A percentile compares a stretch with the other conserved stretches of the same genome.
These are phyloP conservation scores for Gobiocypris rarus DNA, from an alignment of 2,113 vertebrate genomes.

Conservation along the genomic window DNA sequence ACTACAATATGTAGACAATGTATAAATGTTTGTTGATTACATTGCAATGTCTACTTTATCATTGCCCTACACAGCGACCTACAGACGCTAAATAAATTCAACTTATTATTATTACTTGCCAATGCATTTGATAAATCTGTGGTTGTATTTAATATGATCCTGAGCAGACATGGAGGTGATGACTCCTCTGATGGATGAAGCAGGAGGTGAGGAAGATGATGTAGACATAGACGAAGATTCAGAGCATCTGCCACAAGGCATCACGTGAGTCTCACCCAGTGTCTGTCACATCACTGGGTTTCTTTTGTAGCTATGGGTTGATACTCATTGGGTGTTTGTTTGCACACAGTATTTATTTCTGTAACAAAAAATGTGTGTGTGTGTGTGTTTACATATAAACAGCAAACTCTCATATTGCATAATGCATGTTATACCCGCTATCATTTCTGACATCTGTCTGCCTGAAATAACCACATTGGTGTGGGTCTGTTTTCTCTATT, in stretches of 20 bases:
- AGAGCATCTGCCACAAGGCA: slow-evolving; percentile 53
- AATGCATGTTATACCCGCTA: too few relatives aligned
- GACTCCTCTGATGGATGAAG: slow-evolving; percentile 64
- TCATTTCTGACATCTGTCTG: not conserved
- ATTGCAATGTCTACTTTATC: too few relatives aligned
- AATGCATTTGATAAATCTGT: not conserved
- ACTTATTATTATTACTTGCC: too few relatives aligned
- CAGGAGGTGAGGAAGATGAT: slow-evolving; percentile 57
- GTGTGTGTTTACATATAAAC: not conserved
- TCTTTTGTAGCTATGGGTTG: not conserved
- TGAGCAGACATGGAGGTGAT: slow-evolving; percentile 67
- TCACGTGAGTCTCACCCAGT: slow-evolving; percentile 59
- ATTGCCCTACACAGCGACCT: too few relatives aligned
- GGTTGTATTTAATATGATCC: not conserved
- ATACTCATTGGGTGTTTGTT: not conserved
- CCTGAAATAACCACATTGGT: not conserved
- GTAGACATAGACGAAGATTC: slow-evolving; percentile 49
- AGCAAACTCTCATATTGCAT: not conserved
- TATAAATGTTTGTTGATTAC: too few relatives aligned
- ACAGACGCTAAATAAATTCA: too few relatives aligned
- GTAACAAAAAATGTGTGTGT: not conserved
- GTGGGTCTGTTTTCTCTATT: not conserved
- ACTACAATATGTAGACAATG: too few relatives aligned
- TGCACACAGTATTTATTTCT: not conserved
- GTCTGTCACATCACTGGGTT: not conserved